Evolutionary conservation across 2,113 vertebrate genomes (phyloP).

Genomic region (Lipophrys pholis): DNA sequence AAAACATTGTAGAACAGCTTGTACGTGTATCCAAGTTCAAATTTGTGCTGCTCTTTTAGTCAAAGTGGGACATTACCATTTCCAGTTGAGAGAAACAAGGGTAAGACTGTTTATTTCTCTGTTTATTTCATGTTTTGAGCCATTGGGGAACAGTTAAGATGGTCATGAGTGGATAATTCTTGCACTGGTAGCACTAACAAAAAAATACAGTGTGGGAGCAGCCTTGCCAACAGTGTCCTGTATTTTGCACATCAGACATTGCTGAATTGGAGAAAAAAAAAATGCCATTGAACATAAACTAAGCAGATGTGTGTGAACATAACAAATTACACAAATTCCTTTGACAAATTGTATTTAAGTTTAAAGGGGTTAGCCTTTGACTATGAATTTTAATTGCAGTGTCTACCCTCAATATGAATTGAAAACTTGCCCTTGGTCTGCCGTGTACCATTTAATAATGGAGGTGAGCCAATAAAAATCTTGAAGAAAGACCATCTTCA

Average conservation of each 20-base stretch:
- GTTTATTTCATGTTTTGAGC: constrained; percentile 13
- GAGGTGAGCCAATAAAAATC: constrained; percentile 1
- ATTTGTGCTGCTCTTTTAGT: constrained; percentile 1
- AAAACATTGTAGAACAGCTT: constrained; percentile 8
- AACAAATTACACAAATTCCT: neutral
- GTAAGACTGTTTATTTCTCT: neutral
- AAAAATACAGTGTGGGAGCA: neutral
- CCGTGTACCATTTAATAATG: constrained; percentile 5
- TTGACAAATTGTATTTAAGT: neutral
- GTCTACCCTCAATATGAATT: neutral
- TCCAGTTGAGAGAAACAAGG: neutral
- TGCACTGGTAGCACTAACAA: constrained; percentile 4
- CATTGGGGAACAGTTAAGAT: neutral
- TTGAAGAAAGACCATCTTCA: constrained; percentile 3
- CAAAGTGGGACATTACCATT: constrained; percentile 4
- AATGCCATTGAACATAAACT: neutral
- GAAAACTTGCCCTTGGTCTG: neutral
- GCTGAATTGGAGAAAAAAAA: neutral
- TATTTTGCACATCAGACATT: neutral
- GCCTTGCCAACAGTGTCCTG: neutral
- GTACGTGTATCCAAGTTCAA: constrained; percentile 2
- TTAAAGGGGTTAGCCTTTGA: neutral
- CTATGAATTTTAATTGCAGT: neutral
- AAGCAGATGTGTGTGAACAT: neutral
- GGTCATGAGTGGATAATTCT: neutral